A percentile compares a stretch with the other conserved stretches of the same genome.
Conservation (phyloP, 2,888 invertebrate genomes). For the Mesodorylaimus sp. region DNA sequence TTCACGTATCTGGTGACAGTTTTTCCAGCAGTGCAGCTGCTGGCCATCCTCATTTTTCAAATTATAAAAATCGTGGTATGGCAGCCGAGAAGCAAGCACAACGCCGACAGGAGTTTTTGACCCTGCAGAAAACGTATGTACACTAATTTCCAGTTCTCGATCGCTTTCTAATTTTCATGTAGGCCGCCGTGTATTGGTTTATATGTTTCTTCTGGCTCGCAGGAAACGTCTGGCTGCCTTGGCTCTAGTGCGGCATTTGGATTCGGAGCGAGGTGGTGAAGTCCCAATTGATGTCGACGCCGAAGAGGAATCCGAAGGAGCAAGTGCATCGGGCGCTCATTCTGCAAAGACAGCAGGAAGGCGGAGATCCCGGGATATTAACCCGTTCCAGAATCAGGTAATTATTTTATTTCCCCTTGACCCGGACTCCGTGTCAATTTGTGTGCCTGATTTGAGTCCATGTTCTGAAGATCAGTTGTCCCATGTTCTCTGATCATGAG, state of each 20-base stretch:
- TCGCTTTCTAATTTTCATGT: no score
- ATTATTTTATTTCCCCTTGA: background rate
- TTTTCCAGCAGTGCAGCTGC: conserved; percentile 9
- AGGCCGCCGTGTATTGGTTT: no score
- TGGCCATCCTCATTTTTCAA: conserved; percentile 16
- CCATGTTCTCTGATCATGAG: no score
- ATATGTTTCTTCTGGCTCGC: conserved; percentile 2
- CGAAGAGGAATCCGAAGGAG: background rate
- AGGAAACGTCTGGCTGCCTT: conserved; percentile 7
- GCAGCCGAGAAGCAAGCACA: conserved; percentile 16
- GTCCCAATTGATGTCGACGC: background rate
- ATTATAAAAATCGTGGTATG: conserved; percentile 15
- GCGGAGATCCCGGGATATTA: no score
- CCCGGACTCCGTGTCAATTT: background rate
- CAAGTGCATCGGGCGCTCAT: no score
- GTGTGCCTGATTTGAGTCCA: no score
- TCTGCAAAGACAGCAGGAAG: no score
- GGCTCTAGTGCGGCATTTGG: background rate
- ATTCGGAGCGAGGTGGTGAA: background rate
- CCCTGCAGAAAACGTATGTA: conserved; percentile 15
- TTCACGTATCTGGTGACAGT: background rate
- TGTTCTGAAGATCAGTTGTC: background rate
- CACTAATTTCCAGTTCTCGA: background rate
- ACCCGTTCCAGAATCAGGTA: background rate
- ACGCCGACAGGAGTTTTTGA: conserved; percentile 18